These are phyloP conservation scores for Heteropelma amictum DNA, from an alignment of 2,888 invertebrate genomes.

Conservation along the genomic window DNA sequence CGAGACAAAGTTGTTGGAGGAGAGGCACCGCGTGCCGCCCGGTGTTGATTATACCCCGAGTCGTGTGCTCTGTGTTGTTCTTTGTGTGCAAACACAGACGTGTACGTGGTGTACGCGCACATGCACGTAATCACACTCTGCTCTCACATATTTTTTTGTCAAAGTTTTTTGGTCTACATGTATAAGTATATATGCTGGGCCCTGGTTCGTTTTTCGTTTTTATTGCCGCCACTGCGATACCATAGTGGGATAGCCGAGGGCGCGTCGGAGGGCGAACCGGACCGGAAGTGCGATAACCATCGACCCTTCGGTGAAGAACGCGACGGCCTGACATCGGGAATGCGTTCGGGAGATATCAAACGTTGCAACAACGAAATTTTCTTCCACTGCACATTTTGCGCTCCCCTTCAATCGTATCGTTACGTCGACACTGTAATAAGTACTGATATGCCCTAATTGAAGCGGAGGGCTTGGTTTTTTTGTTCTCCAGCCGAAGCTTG, in stretches of 20 bases:
- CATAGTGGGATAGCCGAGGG: constrained; percentile 40
- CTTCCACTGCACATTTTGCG: not conserved
- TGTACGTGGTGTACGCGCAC: too few relatives aligned
- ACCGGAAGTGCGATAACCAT: constrained; percentile 59
- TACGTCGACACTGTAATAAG: constrained; percentile 37
- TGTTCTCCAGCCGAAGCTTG: too few relatives aligned
- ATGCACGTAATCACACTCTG: not conserved
- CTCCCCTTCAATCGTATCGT: too few relatives aligned
- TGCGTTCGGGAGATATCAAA: constrained; percentile 56
- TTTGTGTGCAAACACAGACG: constrained; percentile 38
- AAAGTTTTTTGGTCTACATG: constrained; percentile 12
- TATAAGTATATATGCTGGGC: not conserved
- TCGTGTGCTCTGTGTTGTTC: constrained; percentile 25
- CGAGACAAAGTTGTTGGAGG: constrained; percentile 23
- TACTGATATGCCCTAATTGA: too few relatives aligned
- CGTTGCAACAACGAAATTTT: constrained; percentile 23
- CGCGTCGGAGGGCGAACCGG: constrained; percentile 56
- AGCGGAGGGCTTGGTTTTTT: too few relatives aligned
- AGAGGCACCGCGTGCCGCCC: constrained; percentile 40
- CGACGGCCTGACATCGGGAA: constrained; percentile 70
- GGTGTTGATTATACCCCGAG: constrained; percentile 48
- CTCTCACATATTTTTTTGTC: constrained; percentile 40
- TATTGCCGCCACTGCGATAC: constrained; percentile 33
- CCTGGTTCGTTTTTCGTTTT: constrained; percentile 31
- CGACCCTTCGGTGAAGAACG: constrained; percentile 50